These are phyloP conservation scores for Gryllus longicercus DNA, from an alignment of 2,888 invertebrate genomes.

Conservation along the genomic window DNA sequence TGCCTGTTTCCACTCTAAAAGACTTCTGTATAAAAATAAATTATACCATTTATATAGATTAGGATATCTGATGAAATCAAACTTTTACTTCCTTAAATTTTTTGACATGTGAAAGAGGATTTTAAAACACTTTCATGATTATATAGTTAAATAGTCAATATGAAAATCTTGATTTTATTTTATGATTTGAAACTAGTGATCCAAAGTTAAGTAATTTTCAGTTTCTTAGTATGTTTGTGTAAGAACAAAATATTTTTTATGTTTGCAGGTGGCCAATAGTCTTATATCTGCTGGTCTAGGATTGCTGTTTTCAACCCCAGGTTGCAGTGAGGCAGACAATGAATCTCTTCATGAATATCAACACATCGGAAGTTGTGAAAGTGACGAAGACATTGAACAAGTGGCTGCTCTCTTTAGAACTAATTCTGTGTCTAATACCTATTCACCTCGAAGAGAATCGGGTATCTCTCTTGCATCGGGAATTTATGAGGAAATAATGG, in stretches of 20 bases:
- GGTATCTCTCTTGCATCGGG: constrained; percentile 61
- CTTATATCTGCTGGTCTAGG: constrained; percentile 44
- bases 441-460: constrained; percentile 52
- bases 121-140: no score
- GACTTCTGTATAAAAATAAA: no score
- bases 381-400: constrained; percentile 28
- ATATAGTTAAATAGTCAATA: no score
- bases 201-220: no score
- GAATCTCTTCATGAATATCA: constrained; percentile 44
- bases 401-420: constrained; percentile 3
- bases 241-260: constrained; percentile 21
- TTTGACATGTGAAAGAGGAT: no score
- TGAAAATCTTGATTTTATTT: no score
- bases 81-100: no score
- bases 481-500: constrained; percentile 66
- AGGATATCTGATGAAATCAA: no score
- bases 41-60: no score
- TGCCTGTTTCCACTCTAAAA: no score
- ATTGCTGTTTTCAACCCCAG: constrained; percentile 46
- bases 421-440: background rate
- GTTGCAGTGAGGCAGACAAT: constrained; percentile 48
- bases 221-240: background rate
- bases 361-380: constrained; percentile 32
- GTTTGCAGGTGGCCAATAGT: constrained; percentile 46
- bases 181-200: no score